Base-by-base conservation (phyloP, 2,113 vertebrate genomes). In the Alethe castanea region DNA sequence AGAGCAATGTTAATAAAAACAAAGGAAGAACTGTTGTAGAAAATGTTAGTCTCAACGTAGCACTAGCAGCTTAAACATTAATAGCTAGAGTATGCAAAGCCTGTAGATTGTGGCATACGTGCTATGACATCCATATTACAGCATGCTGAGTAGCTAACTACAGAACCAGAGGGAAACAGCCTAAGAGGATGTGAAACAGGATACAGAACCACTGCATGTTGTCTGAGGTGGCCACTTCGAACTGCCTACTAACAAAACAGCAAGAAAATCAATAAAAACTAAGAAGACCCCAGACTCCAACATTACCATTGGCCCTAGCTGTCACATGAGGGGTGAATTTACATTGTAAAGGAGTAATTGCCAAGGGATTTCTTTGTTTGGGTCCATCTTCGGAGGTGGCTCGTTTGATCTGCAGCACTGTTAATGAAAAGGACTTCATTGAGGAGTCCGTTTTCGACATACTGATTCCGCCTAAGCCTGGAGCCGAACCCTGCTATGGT, bases 401-500 rank as follows among this genome's bases (percentile, higher is more conserved):
- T 48, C 64, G 9, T 16, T 76, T 19, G 20, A 86, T 36, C 48
- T 65, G 56, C 29, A 81, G 26, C 9, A 8, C 50, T 47, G 5
- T 14, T 23, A 47, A 42, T 64, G 47, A 25, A 42, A 52, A 45
- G 5, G 23, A 47, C 13, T 76, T 57, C 14, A 61, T 2, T 33
- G 11, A 52, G 76, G 29, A 71, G 18, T 65, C 40, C 47, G 26
- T 57, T 71, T 31, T 23, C 0, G 0, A 36, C 1, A 48, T 22
- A 6, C 2, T 14, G 57, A 18, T 61, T 42, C 42, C 1, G 5
- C 1, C 3, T 20, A 35, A 83, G 19, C 28, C 31, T 12, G 1
- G 52, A 57, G 42, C 29, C 0, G 5, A 72, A 20, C 24, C 6
- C 19, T 24, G 15, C 4, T 36, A 3, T 1, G 12, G 38, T 8